These are phyloP conservation scores for Pyrgilauda ruficollis DNA, from an alignment of 2,113 vertebrate species.

Conservation along the genomic window DNA sequence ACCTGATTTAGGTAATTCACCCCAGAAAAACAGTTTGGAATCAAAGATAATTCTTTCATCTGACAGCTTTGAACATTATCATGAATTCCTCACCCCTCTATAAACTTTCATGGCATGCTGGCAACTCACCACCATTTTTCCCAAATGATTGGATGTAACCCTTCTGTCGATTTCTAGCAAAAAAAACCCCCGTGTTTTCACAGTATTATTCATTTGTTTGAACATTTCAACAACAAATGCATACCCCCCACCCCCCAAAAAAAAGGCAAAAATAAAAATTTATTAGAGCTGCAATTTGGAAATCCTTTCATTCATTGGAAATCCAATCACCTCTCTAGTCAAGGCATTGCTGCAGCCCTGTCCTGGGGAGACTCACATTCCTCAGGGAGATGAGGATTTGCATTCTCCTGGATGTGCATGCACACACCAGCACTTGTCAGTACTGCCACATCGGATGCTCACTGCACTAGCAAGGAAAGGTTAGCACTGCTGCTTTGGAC, in stretches of 20 bases:
- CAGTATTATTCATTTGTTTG: not conserved
- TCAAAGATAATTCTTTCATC: not conserved
- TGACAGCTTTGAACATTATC: not conserved
- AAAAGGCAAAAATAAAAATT: not conserved
- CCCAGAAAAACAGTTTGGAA: not conserved
- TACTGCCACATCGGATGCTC: not conserved
- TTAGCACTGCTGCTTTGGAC: not conserved
- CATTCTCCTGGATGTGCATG: not conserved
- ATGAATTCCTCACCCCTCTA: not conserved
- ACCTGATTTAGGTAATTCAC: not conserved
- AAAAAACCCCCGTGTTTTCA: accelerated
- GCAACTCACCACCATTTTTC: not conserved
- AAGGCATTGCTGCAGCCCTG: not conserved
- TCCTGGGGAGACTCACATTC: not conserved
- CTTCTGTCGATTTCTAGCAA: not conserved
- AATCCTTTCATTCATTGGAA: not conserved
- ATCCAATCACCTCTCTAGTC: not conserved
- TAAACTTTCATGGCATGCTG: not conserved
- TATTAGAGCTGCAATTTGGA: not conserved
- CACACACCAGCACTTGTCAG: not conserved
- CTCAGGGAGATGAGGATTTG: not conserved
- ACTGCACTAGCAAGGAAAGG: not conserved
- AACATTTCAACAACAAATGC: not conserved
- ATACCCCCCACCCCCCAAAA: accelerated
- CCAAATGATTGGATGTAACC: not conserved